phyloP scores from a whole-genome alignment of 2,113 vertebrate species.

The Strix uralensis region DNA sequence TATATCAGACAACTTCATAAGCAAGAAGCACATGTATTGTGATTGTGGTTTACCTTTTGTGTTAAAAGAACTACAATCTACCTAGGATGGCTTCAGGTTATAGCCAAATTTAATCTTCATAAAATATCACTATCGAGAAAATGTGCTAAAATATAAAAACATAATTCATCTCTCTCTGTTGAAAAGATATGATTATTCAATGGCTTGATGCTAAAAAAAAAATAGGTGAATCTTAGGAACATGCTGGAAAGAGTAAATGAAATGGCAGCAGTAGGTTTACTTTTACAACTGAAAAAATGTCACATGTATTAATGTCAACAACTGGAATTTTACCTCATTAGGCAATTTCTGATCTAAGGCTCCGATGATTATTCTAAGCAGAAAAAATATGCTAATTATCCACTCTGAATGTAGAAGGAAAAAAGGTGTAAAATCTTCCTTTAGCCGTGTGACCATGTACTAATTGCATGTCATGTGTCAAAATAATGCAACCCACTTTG shows the following conservation, averaged over 20 bases:
- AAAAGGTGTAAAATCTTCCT: slow-evolving; percentile 89
- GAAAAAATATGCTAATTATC: slow-evolving; percentile 90
- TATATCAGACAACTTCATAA: background rate
- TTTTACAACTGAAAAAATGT: slow-evolving; percentile 80
- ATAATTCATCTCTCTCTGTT: slow-evolving; percentile 19
- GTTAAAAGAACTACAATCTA: slow-evolving; percentile 9
- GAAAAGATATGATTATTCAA: slow-evolving; percentile 16
- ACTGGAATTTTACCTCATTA: slow-evolving; percentile 90
- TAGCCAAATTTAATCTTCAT: slow-evolving; percentile 35
- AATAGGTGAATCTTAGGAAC: slow-evolving; percentile 37
- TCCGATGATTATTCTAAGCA: slow-evolving; percentile 89
- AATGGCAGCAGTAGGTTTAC: slow-evolving; percentile 73
- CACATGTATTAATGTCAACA: slow-evolving; percentile 87
- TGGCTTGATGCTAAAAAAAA: slow-evolving; percentile 29
- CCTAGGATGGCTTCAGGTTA: background rate
- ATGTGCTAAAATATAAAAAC: slow-evolving; percentile 11
- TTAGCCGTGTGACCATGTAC: slow-evolving; percentile 89
- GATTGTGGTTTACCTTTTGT: slow-evolving; percentile 1
- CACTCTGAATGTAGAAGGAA: slow-evolving; percentile 79
- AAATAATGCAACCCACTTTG: slow-evolving; percentile 84
- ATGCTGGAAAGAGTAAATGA: slow-evolving; percentile 66
- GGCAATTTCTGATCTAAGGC: slow-evolving; percentile 87
- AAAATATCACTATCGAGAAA: slow-evolving; percentile 25
- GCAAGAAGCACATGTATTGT: background rate
- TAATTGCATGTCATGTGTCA: slow-evolving; percentile 91